phyloP scores from a whole-genome alignment of 2,113 vertebrate species.

The Lathamus discolor region DNA sequence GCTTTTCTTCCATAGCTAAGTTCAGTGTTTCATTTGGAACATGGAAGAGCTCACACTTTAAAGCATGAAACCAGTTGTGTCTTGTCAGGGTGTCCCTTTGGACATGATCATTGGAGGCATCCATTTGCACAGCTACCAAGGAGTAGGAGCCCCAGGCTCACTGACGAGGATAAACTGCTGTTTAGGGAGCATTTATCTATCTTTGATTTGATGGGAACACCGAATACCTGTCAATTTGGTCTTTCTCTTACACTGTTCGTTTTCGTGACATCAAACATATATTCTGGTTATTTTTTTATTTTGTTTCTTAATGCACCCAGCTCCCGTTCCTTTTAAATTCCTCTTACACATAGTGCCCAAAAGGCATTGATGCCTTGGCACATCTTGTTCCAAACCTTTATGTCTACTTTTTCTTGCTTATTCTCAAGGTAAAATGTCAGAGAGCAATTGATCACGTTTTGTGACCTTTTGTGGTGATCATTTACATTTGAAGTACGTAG shows the following conservation, averaged over 20 bases:
- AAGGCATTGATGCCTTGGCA: not conserved
- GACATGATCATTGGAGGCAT: not conserved
- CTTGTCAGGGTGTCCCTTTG: not conserved
- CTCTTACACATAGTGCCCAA: not conserved
- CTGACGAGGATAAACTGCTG: not conserved
- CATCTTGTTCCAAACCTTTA: not conserved
- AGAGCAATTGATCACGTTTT: not conserved
- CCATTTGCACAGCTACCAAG: too few species aligned
- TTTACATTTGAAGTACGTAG: not conserved
- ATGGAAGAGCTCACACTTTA: rapidly evolving
- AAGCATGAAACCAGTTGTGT: rapidly evolving
- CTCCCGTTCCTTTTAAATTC: not conserved
- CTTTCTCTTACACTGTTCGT: not conserved
- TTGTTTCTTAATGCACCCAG: not conserved
- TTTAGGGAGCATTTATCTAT: not conserved
- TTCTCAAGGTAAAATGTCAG: not conserved
- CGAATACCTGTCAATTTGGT: not conserved
- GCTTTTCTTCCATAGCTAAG: not conserved
- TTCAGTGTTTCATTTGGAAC: not conserved
- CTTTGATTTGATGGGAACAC: not conserved
- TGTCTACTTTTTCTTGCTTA: not conserved
- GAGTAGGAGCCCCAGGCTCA: not conserved
- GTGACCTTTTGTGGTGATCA: not conserved
- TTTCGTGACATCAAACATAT: not conserved
- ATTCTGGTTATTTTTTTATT: not conserved